These are phyloP conservation scores for Hirtodrosophila confusa DNA, from an alignment of 2,888 invertebrate species.

Conservation along the genomic window DNA sequence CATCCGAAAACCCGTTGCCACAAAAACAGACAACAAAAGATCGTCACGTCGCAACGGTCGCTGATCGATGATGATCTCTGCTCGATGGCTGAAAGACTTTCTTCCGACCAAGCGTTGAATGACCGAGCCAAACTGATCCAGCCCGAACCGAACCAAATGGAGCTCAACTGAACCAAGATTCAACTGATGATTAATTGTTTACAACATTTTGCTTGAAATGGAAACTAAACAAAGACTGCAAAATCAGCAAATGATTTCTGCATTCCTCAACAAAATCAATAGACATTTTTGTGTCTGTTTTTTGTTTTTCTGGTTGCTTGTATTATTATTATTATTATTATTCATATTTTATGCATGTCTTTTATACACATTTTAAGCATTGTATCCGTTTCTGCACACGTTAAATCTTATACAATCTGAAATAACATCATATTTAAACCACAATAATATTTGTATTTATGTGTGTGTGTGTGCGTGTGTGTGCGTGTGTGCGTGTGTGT, in stretches of 20 bases:
- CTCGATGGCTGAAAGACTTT: conserved; percentile 45
- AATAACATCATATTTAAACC: conserved; percentile 10
- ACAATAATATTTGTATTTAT: conserved; percentile 2
- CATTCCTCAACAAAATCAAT: conserved; percentile 32
- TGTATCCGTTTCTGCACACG: conserved; percentile 27
- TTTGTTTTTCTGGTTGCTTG: no score
- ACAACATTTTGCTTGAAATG: conserved; percentile 32
- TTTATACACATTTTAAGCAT: not conserved
- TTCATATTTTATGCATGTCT: conserved; percentile 31
- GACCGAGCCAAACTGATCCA: conserved; percentile 25
- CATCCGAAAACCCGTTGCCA: conserved; percentile 29
- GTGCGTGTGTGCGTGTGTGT: not conserved
- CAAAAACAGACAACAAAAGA: conserved; percentile 29
- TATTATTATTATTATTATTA: conserved; percentile 4
- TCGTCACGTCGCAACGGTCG: conserved; percentile 1
- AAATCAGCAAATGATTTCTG: conserved; percentile 19
- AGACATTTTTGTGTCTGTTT: conserved; percentile 1
- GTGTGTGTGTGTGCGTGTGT: conserved; percentile 4
- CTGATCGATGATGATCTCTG: conserved; percentile 44
- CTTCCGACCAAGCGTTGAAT: conserved; percentile 34
- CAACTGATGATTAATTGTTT: conserved; percentile 50
- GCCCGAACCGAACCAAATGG: conserved; percentile 9
- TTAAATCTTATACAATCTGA: conserved; percentile 24
- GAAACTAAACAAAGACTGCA: conserved; percentile 28
- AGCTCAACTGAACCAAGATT: no score